These are phyloP conservation scores for Gobio occitaniae DNA, from an alignment of 2,797 vertebrate species.

Conservation along the genomic window DNA sequence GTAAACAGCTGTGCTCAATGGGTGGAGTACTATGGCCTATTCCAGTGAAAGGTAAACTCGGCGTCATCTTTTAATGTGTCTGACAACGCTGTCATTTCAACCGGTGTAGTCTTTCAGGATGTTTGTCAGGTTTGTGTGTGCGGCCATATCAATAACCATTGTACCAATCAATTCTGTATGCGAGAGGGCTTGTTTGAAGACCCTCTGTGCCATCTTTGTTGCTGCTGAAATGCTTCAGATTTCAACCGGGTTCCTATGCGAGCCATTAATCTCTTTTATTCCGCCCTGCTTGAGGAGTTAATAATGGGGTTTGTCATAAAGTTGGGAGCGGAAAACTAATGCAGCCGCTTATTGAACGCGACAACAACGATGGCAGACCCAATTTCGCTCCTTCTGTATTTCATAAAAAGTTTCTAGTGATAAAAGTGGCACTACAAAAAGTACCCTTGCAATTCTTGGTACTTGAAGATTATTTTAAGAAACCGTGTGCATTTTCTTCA, in stretches of 20 bases:
- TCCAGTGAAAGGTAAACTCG: neutral
- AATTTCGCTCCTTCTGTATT: slow-evolving; percentile 25
- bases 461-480: slow-evolving; percentile 14
- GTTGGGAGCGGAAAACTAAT: slow-evolving; percentile 21
- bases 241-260: slow-evolving; percentile 6
- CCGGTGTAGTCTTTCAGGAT: slow-evolving; percentile 24
- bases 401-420: slow-evolving; percentile 40
- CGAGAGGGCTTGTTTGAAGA: neutral
- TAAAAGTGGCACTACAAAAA: slow-evolving; percentile 30
- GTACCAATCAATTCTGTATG: neutral
- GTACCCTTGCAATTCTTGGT: slow-evolving; percentile 5
- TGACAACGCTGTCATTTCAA: neutral
- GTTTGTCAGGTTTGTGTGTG: slow-evolving; percentile 4
- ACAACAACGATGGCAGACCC: slow-evolving; percentile 30
- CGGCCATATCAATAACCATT: neutral
- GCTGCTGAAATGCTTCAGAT: slow-evolving; percentile 5
- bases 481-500: slow-evolving; percentile 30
- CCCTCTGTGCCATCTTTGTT: neutral
- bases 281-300: slow-evolving; percentile 34
- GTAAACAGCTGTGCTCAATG: neutral
- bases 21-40: neutral
- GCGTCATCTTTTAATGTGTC: neutral
- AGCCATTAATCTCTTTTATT: slow-evolving; percentile 38
- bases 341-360: slow-evolving; percentile 5
- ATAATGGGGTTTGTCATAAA: slow-evolving; percentile 48